These are phyloP conservation scores for Megalurothrips usitatus DNA, from an alignment of 2,888 invertebrate genomes.

Conservation along the genomic window DNA sequence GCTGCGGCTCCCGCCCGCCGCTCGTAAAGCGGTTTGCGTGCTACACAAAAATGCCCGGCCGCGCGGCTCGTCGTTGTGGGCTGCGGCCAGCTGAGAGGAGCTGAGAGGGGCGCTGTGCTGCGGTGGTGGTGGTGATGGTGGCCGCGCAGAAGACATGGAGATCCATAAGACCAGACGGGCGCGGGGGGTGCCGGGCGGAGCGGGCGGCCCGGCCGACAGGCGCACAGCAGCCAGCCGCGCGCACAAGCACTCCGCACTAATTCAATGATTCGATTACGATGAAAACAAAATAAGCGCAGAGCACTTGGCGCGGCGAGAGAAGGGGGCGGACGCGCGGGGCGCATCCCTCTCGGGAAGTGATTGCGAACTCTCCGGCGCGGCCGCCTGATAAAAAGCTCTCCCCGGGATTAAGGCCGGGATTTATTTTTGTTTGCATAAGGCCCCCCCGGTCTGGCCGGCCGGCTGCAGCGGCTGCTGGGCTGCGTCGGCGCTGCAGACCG, in stretches of 20 bases:
- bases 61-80: too few relatives aligned
- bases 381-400: neutral
- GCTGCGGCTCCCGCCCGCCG: too few relatives aligned
- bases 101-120: too few relatives aligned
- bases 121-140: too few relatives aligned
- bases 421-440: constrained; percentile 12
- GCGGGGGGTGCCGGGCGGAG: neutral
- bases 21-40: too few relatives aligned
- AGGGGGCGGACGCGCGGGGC: neutral
- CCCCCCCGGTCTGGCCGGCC: neutral
- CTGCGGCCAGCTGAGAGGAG: too few relatives aligned
- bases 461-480: neutral
- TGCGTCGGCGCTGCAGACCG: too few relatives aligned
- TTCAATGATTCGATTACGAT: constrained; percentile 20
- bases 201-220: neutral
- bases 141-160: too few relatives aligned
- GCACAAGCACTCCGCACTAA: neutral
- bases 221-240: neutral
- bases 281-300: neutral
- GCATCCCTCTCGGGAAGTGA: neutral
- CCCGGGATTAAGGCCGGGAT: neutral
- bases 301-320: neutral
- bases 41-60: too few relatives aligned
- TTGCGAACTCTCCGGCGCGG: neutral
- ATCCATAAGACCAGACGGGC: too few relatives aligned